phyloP scores from a whole-genome alignment of 2,797 vertebrate genomes.

The Melanotaenia pygmaea region DNA sequence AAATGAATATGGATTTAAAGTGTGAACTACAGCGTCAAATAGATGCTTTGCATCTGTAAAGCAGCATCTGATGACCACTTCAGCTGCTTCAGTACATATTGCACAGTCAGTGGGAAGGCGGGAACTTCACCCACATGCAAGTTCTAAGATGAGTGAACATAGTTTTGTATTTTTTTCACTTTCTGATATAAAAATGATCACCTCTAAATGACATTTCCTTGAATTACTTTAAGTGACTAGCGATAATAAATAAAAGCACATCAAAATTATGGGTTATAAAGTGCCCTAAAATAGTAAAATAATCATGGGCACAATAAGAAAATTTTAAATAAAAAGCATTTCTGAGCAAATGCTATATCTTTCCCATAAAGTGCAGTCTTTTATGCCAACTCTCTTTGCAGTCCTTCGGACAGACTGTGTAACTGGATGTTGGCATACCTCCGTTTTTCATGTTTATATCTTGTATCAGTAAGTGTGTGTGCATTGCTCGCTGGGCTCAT shows the following conservation, averaged over 20 bases:
- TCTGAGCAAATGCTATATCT: background rate
- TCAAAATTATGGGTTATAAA: no score
- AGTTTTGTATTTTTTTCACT: background rate
- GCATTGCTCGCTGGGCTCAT: conserved; percentile 43
- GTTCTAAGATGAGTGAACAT: background rate
- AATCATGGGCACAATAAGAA: no score
- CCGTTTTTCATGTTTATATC: conserved; percentile 62
- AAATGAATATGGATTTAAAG: background rate
- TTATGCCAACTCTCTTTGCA: conserved; percentile 47
- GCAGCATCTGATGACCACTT: background rate
- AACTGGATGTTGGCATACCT: conserved; percentile 63
- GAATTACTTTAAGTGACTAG: background rate
- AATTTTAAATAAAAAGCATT: no score
- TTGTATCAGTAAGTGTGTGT: conserved; percentile 38
- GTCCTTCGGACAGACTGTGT: conserved; percentile 67
- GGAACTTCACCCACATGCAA: background rate
- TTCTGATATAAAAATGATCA: background rate
- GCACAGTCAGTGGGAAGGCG: no score
- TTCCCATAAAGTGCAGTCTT: conserved; percentile 40
- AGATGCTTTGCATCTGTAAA: background rate
- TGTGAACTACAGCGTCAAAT: background rate
- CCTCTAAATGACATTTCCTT: background rate
- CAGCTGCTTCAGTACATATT: background rate
- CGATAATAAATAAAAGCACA: no score
- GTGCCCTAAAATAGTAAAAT: no score